Evolutionary conservation across 2,888 invertebrate species (phyloP), one percentile per base, ranked within the genome.

Genomic region (Sipha maydis): DNA sequence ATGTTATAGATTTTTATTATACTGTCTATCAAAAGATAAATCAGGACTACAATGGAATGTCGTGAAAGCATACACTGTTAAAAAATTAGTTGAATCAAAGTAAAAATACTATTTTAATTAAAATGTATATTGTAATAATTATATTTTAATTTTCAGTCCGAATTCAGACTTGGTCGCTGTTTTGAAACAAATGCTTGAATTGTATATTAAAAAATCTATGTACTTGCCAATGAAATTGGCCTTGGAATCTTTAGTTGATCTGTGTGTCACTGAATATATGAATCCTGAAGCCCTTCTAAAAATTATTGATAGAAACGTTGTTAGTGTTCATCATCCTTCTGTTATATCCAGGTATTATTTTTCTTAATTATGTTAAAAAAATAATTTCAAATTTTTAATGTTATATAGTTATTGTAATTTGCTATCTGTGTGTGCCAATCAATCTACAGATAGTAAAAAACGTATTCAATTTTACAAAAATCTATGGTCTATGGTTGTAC

Each of bases 1-100:
- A 75, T 88, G 79, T 75, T 88, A 88, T 75, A 80, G 86, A 80
- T 88, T 88, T n/a, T 61, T 88, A 48, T 61, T 88, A 19, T 88
- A 88, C 61, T 80, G 86, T 88, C 28, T 88, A 61, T 80, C 86
- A 31, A 88, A 75, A 80, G 86, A 88, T 80, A 75, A 80, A 75
- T 41, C 75, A 8, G 86, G 86, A 61, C 82, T 80, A 75, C 80
- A 88, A 31, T 88, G 86, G 86, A 88, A 88, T 73, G 41, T 88
- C 48, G 86, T 88, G 75, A 88, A 88, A 41, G 56, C 73, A 48
- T 67, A 61, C 28, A 88, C 86, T 17, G 54, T 88, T n/a, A 71
- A 80, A 61, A 88, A 88, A 80, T 34, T 88, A 8, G 73, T 75
- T 9, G 73, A 88, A 75, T 80, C 80, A 8, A 88, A 88, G 86